phyloP scores from a whole-genome alignment of 2,113 vertebrate genomes.

The Ahaetulla prasina region DNA sequence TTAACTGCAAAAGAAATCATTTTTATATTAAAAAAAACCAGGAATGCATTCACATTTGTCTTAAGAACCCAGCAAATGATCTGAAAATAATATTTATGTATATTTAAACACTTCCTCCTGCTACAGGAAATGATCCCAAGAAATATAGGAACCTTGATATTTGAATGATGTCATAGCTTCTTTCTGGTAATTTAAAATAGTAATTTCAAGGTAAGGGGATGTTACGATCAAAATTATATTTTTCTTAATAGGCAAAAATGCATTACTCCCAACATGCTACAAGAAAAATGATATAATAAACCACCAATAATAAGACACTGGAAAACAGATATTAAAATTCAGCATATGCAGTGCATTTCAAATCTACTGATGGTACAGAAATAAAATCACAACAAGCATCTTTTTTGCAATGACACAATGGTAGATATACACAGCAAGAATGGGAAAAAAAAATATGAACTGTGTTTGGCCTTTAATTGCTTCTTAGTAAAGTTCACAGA shows the following conservation, averaged over 20 bases:
- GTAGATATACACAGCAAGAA: constrained; percentile 57
- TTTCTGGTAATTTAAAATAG: constrained; percentile 69
- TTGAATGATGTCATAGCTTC: constrained; percentile 64
- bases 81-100: constrained; percentile 65
- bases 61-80: constrained; percentile 64
- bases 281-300: constrained; percentile 60
- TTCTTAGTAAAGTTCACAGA: constrained; percentile 32
- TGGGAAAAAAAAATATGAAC: constrained; percentile 63
- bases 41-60: constrained; percentile 71
- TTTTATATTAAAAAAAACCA: constrained; percentile 63
- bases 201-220: constrained; percentile 56
- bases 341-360: constrained; percentile 66
- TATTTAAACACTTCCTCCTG: constrained; percentile 57
- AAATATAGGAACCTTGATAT: constrained; percentile 63
- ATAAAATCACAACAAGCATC: constrained; percentile 67
- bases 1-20: constrained; percentile 76
- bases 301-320: constrained; percentile 62
- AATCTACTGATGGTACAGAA: constrained; percentile 68
- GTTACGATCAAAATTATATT: constrained; percentile 63
- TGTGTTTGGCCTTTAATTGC: constrained; percentile 72
- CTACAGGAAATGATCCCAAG: constrained; percentile 63
- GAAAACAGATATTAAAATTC: constrained; percentile 59
- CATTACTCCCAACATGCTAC: constrained; percentile 64
- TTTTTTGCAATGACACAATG: constrained; percentile 60
- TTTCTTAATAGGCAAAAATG: constrained; percentile 67